Evolutionary conservation across 2,888 invertebrate genomes (phyloP), one percentile per base, ranked within the genome.

Genomic region (Caenorhabditis wallacei): DNA sequence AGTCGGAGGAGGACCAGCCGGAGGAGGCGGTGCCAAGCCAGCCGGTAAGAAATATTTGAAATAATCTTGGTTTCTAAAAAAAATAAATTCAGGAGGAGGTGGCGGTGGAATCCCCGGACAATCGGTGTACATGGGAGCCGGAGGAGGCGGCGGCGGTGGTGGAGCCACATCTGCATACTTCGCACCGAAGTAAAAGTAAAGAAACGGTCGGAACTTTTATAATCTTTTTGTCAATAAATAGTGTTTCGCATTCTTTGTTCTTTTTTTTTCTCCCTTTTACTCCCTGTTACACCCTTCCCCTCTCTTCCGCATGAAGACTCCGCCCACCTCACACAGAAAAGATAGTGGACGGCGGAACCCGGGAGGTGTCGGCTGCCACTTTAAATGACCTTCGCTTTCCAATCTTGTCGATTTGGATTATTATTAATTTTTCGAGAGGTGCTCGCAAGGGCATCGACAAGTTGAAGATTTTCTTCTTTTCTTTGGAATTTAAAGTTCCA

Each of bases 121-220:
- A 35, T 79, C 79, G 4, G 74, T 70, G 13, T 84, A 84, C 68
- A 80, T 88, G 79, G 88, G 88, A 64, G 88, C 82, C 24, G 74
- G 64, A 10, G 85, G 85, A 22, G 83, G 78, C 8, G 80, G 71
- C n/a, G 76, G 78, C 20, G 83, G 78, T 20, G 83, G 80, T 20
- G 87, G 85, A 81, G 85, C 87, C 10, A 76, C 82, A 1, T 85
- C 86, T 18, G 88, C 88, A 7, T 88, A 88, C 81, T 88, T 88
- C 63, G 85, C 86, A 10, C 87, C 86, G 20, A 87, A 85, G 66
- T 86, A 86, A 82, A 37, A 30, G 30, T 30, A 30, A 30, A 30
- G 30, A 37, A 57, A 40, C 5, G 57, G 57, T 57, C 57, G 18
- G 30, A 37, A 57, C 57, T 57, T 18, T 57, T 57, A 57, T 35